phyloP scores from a whole-genome alignment of 1,140 invertebrate species.

The Drosophila neocordata region DNA sequence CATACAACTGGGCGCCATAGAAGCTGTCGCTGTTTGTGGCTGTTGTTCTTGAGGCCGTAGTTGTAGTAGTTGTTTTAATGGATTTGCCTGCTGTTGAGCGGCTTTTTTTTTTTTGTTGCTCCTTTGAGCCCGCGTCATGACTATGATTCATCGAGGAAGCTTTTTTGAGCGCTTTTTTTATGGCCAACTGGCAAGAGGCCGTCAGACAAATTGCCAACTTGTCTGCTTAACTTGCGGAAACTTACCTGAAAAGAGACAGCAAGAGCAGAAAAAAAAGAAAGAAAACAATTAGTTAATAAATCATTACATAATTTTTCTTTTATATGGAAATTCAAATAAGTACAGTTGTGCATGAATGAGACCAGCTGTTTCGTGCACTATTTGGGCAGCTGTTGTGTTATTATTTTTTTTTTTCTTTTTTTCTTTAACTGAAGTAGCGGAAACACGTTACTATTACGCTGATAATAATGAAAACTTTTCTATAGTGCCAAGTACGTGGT shows the following conservation, averaged over 20 bases:
- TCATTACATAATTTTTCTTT: not conserved
- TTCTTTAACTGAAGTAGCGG: too few species aligned
- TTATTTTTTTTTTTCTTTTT: not conserved
- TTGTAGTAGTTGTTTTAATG: constrained; percentile 27
- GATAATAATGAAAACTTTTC: constrained; percentile 23
- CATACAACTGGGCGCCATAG: constrained; percentile 37
- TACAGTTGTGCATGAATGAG: not conserved
- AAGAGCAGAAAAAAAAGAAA: not conserved
- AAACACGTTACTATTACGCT: constrained; percentile 3
- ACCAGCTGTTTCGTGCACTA: constrained; percentile 2
- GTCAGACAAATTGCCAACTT: constrained; percentile 24
- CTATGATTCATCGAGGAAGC: constrained; percentile 45
- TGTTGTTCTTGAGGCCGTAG: not conserved
- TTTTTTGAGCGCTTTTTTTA: constrained; percentile 12
- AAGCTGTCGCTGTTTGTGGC: constrained; percentile 11
- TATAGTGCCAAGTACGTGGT: constrained; percentile 30
- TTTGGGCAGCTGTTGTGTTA: constrained; percentile 14
- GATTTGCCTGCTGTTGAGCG: constrained; percentile 38
- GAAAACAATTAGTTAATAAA: constrained; percentile 35
- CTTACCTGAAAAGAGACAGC: constrained; percentile 49
- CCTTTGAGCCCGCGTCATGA: constrained; percentile 2
- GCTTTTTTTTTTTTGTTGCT: constrained; percentile 9
- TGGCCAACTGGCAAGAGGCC: not conserved
- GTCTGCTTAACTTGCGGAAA: constrained; percentile 2
- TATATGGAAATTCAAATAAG: constrained; percentile 2